Base-by-base conservation (phyloP, 2,113 vertebrate genomes). In the Nerophis ophidion region DNA sequence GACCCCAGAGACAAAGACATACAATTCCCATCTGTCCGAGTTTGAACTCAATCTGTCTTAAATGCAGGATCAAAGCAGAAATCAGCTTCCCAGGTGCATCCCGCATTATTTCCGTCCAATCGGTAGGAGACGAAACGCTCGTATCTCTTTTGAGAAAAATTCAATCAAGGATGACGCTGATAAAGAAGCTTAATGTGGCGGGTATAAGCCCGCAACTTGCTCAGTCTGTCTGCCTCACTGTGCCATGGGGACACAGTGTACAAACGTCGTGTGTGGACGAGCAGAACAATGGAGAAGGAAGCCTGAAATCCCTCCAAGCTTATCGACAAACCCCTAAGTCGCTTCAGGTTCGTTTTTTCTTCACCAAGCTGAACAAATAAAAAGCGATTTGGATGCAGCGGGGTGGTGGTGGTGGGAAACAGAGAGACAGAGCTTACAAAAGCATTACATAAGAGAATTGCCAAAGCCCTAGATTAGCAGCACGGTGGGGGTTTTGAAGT, bases 171-270 rank as follows among this genome's bases (percentile, higher is more conserved):
- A 40, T 61, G 42, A 50, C 42, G 55, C 8, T 36, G 57, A 63
- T 63, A 66, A 45, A 59, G 68, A 61, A 66, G 61, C 56, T 66
- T 51, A 60, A 60, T 12, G 12, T 46, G 33, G 66, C 38, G 9
- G 64, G 36, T 59, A 14, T 52, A 48, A 68, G 63, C 56, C 71
- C 58, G 57, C 33, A 58, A 62, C 54, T 68, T 52, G 17, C 53
- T 57, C 52, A 36, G 19, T 36, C 48, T 46, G 61, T 61, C 58
- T 65, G 50, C 47, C 55, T 58, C 16, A 42, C 65, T 70, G 56
- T 65, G 74, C 77, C 58, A 62, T 48, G 77, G 75, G 82, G 79
- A 83, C 77, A 80, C 64, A 3, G 58, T 76, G 82, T 84, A 75
- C 82, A 82, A 77, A 81, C 79, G 63, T 70, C n/a, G 58, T 57